These are phyloP conservation scores for Cherax destructor DNA, from an alignment of 1,140 invertebrate species.

Conservation along the genomic window DNA sequence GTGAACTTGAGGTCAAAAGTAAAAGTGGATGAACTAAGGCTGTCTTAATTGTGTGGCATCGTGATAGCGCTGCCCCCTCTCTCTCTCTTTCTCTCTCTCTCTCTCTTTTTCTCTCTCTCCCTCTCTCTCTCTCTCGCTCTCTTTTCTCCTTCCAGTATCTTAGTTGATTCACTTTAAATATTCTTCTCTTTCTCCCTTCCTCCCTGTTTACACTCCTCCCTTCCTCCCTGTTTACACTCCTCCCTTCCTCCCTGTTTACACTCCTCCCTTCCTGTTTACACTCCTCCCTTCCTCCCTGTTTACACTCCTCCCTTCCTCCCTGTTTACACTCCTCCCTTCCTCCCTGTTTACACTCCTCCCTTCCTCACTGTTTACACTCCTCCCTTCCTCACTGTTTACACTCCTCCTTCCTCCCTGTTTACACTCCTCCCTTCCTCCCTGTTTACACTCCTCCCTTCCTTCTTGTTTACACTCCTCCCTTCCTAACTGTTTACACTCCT, in stretches of 20 bases:
- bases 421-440: too few relatives aligned
- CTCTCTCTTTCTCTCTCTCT: neutral
- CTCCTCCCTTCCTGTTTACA: too few relatives aligned
- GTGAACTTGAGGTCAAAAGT: neutral
- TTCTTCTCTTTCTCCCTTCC: neutral
- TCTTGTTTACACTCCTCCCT: neutral
- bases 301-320: too few relatives aligned
- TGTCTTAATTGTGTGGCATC: too few relatives aligned
- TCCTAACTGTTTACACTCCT: neutral
- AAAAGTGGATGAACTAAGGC: neutral
- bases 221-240: neutral
- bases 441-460: neutral
- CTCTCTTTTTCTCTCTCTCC: neutral
- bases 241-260: too few relatives aligned
- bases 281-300: too few relatives aligned
- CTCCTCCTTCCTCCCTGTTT: too few relatives aligned
- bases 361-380: too few relatives aligned
- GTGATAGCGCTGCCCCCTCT: too few relatives aligned
- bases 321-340: too few relatives aligned
- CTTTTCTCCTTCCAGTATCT: neutral
- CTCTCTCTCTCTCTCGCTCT: neutral
- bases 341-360: too few relatives aligned
- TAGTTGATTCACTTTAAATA: neutral
- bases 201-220: neutral
- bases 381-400: too few relatives aligned